These are phyloP conservation scores for Okapia johnstoni DNA, from an alignment of 2,113 vertebrate species.

Conservation along the genomic window DNA sequence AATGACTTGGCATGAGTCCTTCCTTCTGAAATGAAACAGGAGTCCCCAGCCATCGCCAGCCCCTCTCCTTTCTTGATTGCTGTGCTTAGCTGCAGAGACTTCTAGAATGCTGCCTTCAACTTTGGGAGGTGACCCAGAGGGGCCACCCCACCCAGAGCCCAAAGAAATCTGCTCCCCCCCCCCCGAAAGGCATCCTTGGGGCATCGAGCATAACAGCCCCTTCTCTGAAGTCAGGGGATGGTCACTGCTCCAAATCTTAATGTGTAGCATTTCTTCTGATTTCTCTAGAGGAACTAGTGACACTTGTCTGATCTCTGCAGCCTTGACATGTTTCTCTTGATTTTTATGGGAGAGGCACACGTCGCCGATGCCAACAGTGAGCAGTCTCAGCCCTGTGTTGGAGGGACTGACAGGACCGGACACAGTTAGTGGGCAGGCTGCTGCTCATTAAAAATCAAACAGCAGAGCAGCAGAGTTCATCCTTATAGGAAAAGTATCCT, in stretches of 20 bases:
- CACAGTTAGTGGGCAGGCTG: background rate
- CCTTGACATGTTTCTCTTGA: background rate
- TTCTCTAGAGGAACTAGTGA: background rate
- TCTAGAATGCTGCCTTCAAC: background rate
- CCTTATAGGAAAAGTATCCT: background rate
- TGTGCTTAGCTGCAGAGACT: background rate
- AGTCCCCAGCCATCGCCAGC: background rate
- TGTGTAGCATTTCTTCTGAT: background rate
- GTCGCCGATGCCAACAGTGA: rapidly evolving
- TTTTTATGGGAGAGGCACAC: background rate
- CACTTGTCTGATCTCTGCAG: background rate
- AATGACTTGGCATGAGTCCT: background rate
- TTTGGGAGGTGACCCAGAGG: background rate
- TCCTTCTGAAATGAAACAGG: background rate
- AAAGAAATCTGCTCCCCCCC: background rate
- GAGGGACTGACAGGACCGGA: background rate
- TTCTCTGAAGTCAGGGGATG: background rate
- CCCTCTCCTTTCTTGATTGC: background rate
- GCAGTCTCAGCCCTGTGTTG: background rate
- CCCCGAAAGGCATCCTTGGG: background rate
- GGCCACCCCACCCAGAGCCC: background rate
- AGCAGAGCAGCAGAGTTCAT: too few species aligned
- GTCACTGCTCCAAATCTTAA: background rate
- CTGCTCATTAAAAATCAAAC: background rate
- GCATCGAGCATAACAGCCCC: rapidly evolving